These are phyloP conservation scores for Pseudomyrmex gracilis DNA, from an alignment of 1,140 invertebrate genomes.

Conservation along the genomic window DNA sequence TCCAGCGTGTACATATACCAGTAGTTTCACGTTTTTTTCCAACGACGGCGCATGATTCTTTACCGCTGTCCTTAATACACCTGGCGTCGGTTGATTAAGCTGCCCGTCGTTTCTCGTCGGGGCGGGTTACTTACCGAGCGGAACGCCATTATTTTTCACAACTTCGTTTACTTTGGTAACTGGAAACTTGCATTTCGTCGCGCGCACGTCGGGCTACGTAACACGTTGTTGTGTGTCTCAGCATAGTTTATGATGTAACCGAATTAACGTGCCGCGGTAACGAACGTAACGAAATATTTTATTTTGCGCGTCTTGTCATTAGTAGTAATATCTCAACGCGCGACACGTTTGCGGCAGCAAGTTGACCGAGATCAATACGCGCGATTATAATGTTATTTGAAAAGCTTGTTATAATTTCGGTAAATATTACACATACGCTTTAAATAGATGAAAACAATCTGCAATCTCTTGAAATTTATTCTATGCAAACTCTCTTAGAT, in stretches of 20 bases:
- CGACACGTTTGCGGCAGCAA: neutral
- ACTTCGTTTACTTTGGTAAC: constrained; percentile 59
- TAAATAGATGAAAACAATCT: too few relatives aligned
- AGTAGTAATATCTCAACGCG: neutral
- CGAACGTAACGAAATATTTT: constrained; percentile 3
- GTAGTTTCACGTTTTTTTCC: constrained; percentile 31
- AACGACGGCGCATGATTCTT: constrained; percentile 10
- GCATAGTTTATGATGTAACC: neutral
- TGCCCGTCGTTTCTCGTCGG: constrained; percentile 39
- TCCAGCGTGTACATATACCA: neutral
- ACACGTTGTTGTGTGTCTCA: neutral
- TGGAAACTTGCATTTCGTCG: constrained; percentile 62
- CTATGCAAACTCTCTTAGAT: too few relatives aligned
- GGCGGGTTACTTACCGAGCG: constrained; percentile 56
- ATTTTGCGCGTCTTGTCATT: constrained; percentile 1
- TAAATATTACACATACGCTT: too few relatives aligned
- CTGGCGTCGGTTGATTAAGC: constrained; percentile 60
- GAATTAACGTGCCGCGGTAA: constrained; percentile 8
- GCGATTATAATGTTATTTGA: too few relatives aligned
- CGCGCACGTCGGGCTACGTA: neutral
- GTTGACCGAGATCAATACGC: neutral
- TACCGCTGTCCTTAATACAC: constrained; percentile 14
- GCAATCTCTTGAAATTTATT: too few relatives aligned
- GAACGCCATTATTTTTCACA: constrained; percentile 65
- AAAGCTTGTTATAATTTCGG: too few relatives aligned